Base-by-base conservation (phyloP, 1,140 invertebrate genomes). In the Chionoecetes opilio region DNA sequence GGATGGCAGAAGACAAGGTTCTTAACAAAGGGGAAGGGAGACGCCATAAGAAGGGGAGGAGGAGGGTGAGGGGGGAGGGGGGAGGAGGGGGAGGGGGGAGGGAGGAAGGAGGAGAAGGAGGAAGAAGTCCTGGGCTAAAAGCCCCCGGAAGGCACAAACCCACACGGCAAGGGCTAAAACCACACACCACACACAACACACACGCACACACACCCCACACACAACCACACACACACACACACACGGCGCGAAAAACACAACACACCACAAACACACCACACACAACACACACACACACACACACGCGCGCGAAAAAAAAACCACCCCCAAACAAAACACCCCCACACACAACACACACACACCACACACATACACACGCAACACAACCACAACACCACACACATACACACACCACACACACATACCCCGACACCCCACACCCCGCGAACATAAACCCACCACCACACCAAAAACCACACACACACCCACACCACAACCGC, bases 1-100 rank as follows among this genome's bases (percentile, higher is more conserved):
- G 63, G 63, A 26, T 75, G 26, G 11, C 26, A 11, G 63, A n/a
- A 75, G 63, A 75, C n/a, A n/a, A 75, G 63, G 63, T 75, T 17
- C 63, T 75, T 75, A 75, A 75, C 63, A 26, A 75, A 75, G n/a
- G 63, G 63, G 63, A 75, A 75, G 53, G 53, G 53, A 63, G 63
- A 75, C 21, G 26, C 11, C 63, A 75, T 75, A 75, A 75, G 63
- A 75, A 75, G 63, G n/a, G 63, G 8, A 75, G 26, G 26, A 75
- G 63, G 63, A 75, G 63, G 9, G 11, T 1, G 11, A n/a, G 63
- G n/a, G 63, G 63, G n/a, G 2, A 26, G n/a, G 8, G 53, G 2
- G 17, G 53, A 63, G 53, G 53, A 63, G 21, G 53, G 21, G 41
- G 53, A 63, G 21, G 63, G 26, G n/a, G 63, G 63, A 75, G 63